phyloP scores from a whole-genome alignment of 2,797 vertebrate species.

The Clarias platycephalus region DNA sequence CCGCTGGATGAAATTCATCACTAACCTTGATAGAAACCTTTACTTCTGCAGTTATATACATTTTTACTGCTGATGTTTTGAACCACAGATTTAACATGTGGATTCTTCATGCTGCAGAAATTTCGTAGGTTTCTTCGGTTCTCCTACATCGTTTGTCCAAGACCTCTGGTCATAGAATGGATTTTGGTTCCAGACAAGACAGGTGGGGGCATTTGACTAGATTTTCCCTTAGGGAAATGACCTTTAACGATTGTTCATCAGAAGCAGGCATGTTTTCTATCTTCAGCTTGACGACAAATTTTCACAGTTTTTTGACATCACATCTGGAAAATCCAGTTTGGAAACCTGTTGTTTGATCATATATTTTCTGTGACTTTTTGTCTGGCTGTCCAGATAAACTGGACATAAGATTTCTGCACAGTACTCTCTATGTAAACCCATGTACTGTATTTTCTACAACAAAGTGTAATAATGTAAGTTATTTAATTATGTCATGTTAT shows the following conservation, averaged over 20 bases:
- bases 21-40: not conserved
- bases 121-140: not conserved
- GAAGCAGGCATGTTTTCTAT: slow-evolving; percentile 5
- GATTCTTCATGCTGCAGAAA: not conserved
- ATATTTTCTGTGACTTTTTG: not conserved
- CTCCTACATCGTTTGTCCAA: not conserved
- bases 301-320: not conserved
- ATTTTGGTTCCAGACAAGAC: slow-evolving; percentile 9
- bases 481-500: slow-evolving; percentile 29
- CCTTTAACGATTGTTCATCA: not conserved
- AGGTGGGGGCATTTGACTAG: slow-evolving; percentile 17
- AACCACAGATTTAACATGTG: not conserved
- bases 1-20: not conserved
- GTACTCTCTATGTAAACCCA: not conserved
- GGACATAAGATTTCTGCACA: not conserved
- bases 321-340: not conserved
- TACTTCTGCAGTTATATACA: not conserved
- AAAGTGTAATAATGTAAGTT: slow-evolving; percentile 10
- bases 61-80: not conserved
- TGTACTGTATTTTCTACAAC: not conserved
- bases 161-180: not conserved
- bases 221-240: slow-evolving; percentile 16
- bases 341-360: not conserved
- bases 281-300: not conserved
- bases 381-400: not conserved